Base-by-base conservation (phyloP, 2,888 invertebrate genomes). In the Apamea monoglypha region DNA sequence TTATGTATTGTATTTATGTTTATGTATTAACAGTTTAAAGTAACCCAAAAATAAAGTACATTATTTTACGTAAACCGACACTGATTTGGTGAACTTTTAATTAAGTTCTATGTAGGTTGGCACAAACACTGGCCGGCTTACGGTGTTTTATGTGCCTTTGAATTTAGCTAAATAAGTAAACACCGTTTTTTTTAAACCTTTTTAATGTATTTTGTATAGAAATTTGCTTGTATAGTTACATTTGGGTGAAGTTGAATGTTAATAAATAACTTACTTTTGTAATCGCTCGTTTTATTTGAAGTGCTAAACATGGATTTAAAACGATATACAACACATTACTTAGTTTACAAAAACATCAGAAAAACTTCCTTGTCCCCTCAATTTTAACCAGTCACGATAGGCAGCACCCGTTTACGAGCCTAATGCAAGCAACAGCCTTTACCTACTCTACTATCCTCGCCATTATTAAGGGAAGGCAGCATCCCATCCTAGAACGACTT, bases 101-200 rank as follows among this genome's bases (percentile, higher is more conserved):
- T 53, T 50, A 77, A 36, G 44, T 79, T 76, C 59, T 77, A 56
- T 68, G 64, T 84, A 73, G 47, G 73, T 86, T 80, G 80, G 85
- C 85, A 83, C 83, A 80, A 85, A 76, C 87, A 83, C 83, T 71
- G 72, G 71, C 73, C 61, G 69, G 67, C 76, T 81, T 75, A 74
- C 67, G 74, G 81, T 83, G 81, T 83, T 85, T 61, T 68, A 61
- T 82, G 87, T 88, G 88, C 88, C 88, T 88, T 88, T 81, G 56
- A 84, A 82, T 75, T 29, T 76, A 87, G 83, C 77, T 80, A 73
- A 75, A 73, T 86, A 86, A 83, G 72, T 79, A 59, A 87, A 80
- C 74, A 70, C 77, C n/a, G 29, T 66, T 84, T 75, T 78, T 79
- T 77, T 80, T 68, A 29, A 25, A 64, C n/a, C 16, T 66, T 80